Conservation (phyloP, 2,888 invertebrate genomes). For the Neuroscelio doddi region DNA sequence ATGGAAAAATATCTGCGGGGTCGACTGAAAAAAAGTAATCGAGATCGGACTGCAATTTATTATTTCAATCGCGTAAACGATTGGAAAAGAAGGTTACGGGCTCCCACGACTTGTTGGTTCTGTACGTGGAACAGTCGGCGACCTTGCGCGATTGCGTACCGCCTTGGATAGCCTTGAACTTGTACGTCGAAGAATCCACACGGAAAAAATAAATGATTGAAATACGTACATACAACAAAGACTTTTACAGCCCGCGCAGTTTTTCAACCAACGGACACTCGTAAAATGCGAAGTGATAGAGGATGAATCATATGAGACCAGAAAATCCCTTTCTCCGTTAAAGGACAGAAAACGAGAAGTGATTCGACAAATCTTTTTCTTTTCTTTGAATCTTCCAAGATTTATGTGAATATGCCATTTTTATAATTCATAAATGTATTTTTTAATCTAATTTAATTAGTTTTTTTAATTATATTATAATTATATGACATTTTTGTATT, state of each 20-base stretch:
- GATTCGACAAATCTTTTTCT: not conserved
- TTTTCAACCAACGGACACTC: too few relatives aligned
- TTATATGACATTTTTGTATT: too few relatives aligned
- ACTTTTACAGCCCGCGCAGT: not conserved
- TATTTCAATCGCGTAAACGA: constrained; percentile 38
- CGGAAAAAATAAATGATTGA: constrained; percentile 33
- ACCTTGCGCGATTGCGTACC: constrained; percentile 59
- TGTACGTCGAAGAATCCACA: constrained; percentile 56
- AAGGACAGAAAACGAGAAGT: too few relatives aligned
- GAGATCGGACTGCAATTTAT: constrained; percentile 24
- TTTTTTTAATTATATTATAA: too few relatives aligned
- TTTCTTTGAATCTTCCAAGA: not conserved
- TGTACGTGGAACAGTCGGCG: constrained; percentile 56
- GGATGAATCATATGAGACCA: not conserved
- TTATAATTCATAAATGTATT: too few relatives aligned
- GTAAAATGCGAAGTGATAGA: not conserved
- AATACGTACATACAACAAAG: constrained; percentile 23
- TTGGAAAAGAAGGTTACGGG: constrained; percentile 42
- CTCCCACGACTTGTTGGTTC: constrained; percentile 27
- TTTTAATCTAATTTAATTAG: too few relatives aligned
- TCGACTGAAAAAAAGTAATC: too few relatives aligned
- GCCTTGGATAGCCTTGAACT: constrained; percentile 58
- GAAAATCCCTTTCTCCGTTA: not conserved
- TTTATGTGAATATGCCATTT: not conserved
- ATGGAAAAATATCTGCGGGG: too few relatives aligned